phyloP scores from a whole-genome alignment of 2,888 invertebrate species.

The Hemicrepidius hirtus region DNA sequence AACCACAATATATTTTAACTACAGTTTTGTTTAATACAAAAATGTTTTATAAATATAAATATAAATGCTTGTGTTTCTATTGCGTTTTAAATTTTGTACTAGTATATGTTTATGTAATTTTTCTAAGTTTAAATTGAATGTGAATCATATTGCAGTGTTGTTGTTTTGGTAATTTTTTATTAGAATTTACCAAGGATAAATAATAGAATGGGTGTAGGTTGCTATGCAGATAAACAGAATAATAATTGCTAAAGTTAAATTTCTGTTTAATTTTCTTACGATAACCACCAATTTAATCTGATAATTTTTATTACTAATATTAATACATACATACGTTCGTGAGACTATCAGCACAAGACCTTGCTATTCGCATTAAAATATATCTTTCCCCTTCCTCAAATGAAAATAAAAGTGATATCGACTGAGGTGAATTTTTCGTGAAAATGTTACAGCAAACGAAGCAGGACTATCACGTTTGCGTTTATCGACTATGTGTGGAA shows the following conservation, averaged over 20 bases:
- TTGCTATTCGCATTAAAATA: no score
- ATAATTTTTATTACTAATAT: no score
- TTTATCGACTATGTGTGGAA: no score
- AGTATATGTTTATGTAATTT: background rate
- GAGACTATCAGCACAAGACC: no score
- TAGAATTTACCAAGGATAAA: constrained; percentile 1
- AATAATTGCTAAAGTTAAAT: background rate
- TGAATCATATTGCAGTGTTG: background rate
- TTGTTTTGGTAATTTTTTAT: background rate
- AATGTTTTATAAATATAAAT: constrained; percentile 5
- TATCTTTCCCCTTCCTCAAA: no score
- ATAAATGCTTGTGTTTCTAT: background rate
- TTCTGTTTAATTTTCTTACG: background rate
- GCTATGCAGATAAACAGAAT: background rate
- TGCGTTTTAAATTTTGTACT: background rate
- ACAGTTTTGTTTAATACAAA: background rate
- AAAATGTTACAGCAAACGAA: no score
- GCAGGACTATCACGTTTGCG: no score
- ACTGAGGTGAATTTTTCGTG: no score
- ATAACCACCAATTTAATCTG: no score
- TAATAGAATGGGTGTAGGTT: background rate
- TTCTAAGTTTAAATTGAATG: background rate
- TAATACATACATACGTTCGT: no score
- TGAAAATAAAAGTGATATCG: no score
- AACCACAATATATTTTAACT: constrained; percentile 20